Evolutionary conservation across 2,113 vertebrate genomes (phyloP).

Genomic region (Pituophis catenifer): DNA sequence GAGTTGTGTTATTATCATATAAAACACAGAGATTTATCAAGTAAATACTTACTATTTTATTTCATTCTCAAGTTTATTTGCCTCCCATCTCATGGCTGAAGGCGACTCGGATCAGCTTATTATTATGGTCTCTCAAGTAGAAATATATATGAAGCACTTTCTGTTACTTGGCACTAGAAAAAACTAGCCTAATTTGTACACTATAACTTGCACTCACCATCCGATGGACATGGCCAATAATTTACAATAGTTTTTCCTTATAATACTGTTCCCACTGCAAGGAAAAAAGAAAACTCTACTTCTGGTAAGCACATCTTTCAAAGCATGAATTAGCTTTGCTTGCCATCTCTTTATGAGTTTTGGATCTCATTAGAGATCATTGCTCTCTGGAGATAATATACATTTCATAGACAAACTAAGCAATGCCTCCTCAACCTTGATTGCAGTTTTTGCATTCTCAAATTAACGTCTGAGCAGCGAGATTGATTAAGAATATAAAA

Average conservation of each 20-base stretch:
- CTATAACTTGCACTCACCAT: neutral
- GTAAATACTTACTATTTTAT: neutral
- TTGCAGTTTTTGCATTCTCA: slow-evolving; percentile 46
- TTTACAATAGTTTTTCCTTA: neutral
- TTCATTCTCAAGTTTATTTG: neutral
- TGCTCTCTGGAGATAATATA: slow-evolving; percentile 44
- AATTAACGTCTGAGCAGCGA: slow-evolving; percentile 50
- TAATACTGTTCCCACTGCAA: neutral
- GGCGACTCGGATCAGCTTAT: neutral
- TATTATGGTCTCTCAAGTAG: neutral
- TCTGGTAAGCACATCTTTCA: slow-evolving; percentile 31
- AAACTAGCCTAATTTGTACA: neutral
- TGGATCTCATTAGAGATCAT: slow-evolving; percentile 52
- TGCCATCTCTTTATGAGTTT: slow-evolving; percentile 39
- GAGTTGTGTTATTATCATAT: neutral
- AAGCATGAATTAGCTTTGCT: slow-evolving; percentile 29
- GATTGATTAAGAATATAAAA: slow-evolving; percentile 46
- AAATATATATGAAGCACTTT: neutral
- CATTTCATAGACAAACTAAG: slow-evolving; percentile 36
- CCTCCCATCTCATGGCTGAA: neutral
- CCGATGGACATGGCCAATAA: neutral
- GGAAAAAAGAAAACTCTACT: neutral
- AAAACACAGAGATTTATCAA: neutral
- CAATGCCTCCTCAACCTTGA: slow-evolving; percentile 43
- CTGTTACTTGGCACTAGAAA: neutral